Percentiles rank a stretch among this genome's conserved stretches.
Conservation (phyloP, 2,113 vertebrate genomes). For the Mirza zaza region DNA sequence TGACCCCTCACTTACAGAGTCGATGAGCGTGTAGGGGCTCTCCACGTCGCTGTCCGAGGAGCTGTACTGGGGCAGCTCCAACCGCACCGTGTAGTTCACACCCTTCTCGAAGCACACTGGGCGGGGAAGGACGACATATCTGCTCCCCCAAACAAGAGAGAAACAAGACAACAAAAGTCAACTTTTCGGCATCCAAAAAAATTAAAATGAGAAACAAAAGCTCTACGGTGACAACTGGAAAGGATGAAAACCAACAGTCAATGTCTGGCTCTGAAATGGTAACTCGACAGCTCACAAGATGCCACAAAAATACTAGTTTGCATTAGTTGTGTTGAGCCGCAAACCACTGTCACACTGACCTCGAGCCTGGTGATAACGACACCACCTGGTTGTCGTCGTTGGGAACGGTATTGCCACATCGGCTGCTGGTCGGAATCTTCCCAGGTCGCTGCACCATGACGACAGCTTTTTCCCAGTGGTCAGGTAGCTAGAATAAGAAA, state of each 20-base stretch:
- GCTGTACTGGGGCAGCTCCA: conserved; percentile 93
- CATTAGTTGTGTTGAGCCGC: not conserved
- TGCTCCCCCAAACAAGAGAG: conserved; percentile 71
- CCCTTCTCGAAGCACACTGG: conserved; percentile 95
- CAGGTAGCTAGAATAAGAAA: conserved; percentile 88
- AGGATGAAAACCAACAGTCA: not conserved
- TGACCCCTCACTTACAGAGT: conserved; percentile 90
- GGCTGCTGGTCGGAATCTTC: conserved; percentile 90
- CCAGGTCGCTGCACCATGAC: conserved; percentile 91
- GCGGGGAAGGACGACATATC: conserved; percentile 90
- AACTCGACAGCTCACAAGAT: not conserved
- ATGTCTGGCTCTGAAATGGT: not conserved
- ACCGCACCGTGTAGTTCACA: conserved; percentile 93
- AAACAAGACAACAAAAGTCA: not conserved
- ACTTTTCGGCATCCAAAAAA: not conserved
- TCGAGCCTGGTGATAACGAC: conserved; percentile 93
- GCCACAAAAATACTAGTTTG: not conserved
- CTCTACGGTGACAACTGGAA: rapidly evolving
- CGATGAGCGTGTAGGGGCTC: conserved; percentile 94
- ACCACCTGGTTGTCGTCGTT: conserved; percentile 95
- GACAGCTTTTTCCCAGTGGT: conserved; percentile 97
- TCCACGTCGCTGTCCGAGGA: conserved; percentile 86
- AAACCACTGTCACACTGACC: conserved; percentile 82
- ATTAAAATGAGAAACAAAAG: not conserved
- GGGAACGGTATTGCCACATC: conserved; percentile 95